Base-by-base conservation (phyloP, 2,888 invertebrate species). In the Agrilus mali region DNA sequence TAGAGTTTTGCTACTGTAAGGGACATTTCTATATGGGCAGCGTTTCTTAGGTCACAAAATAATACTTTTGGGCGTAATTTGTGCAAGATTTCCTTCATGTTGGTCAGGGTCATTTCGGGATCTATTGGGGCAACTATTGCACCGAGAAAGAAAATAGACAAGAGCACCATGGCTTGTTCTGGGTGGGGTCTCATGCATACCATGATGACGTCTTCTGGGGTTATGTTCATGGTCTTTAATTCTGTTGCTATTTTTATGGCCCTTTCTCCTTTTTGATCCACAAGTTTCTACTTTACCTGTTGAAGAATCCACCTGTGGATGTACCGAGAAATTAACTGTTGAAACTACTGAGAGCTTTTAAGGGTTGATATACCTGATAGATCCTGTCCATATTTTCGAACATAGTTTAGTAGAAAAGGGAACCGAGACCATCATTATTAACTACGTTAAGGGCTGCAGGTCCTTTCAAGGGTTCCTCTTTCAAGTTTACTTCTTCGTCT, bases 61-160 rank as follows among this genome's bases (percentile, higher is more conserved):
- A 55, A 55, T 44, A 64, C 53, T 44, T 59, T 60, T 3, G 64
- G 64, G 43, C 58, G 58, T 5, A 63, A 44, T 40, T 52, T 52
- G 10, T 44, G 47, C 3, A 63, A 43, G 4, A 56, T 15, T 0
- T 44, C 42, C n/a, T 53, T 43, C 31, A 55, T 54, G 38, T 63
- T 61, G 8, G 42, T 50, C 42, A 51, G 47, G 7, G 53, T 46
- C 10, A 54, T 41, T 27, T 60, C 57, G 5, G 57, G 52, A 42
- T 59, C 57, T 4, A 64, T 10, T 1, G 62, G 60, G 6, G 60
- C 58, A 8, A 63, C 53, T n/a, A 61, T 58, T 1, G 60, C 59
- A 1, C 61, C 62, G 6, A 58, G 35, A 33, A 63, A 55, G 7
- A 63, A 47, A 10, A 53, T 49, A 1, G 59, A 61, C 14, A 64